Evolutionary conservation across 2,797 vertebrate genomes (phyloP).

Genomic region (Cryptoblepharus egeriae): DNA sequence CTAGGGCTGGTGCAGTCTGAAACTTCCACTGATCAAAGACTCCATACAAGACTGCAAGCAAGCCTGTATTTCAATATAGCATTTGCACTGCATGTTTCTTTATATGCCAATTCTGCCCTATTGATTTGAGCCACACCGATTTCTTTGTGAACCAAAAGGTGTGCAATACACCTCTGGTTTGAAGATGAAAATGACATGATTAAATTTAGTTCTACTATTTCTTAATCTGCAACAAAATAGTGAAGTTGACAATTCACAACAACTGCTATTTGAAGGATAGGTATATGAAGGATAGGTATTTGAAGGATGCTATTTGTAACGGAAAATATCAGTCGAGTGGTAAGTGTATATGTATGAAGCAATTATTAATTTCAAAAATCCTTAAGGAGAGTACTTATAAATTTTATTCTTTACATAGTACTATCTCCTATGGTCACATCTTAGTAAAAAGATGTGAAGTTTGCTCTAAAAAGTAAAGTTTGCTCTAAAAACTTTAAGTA

Average conservation of each 20-base stretch:
- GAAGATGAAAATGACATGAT: background rate
- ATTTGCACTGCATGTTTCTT: background rate
- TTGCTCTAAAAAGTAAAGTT: background rate
- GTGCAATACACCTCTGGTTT: background rate
- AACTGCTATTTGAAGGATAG: background rate
- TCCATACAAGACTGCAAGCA: background rate
- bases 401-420: background rate
- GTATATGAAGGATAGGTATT: background rate
- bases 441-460: background rate
- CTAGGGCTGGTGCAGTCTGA: background rate
- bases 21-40: background rate
- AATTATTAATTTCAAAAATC: background rate
- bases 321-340: too few relatives aligned
- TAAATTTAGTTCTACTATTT: background rate
- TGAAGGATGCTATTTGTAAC: too few relatives aligned
- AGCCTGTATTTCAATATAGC: background rate
- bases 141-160: background rate
- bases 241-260: background rate
- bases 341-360: background rate
- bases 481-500: constrained; percentile 7
- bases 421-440: constrained; percentile 5
- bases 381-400: background rate
- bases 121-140: background rate
- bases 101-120: background rate
- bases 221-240: background rate